Conservation (phyloP, 1,140 invertebrate species). For the Epicauta chinensis region DNA sequence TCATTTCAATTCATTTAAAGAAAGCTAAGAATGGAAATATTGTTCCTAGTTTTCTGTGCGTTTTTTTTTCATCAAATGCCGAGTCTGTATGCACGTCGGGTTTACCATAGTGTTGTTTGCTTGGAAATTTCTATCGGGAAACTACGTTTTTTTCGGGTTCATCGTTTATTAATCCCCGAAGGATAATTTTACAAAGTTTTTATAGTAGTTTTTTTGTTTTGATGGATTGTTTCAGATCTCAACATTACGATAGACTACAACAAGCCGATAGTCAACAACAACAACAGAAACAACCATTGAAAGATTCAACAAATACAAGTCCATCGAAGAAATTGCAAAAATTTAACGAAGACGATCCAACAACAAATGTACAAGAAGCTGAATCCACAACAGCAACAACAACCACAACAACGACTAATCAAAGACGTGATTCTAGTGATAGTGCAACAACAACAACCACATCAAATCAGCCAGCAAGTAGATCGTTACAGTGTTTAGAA, state of each 20-base stretch:
- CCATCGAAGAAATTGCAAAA: constrained; percentile 27
- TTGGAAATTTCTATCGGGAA: too few relatives aligned
- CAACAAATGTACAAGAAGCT: constrained; percentile 28
- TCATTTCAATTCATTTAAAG: too few relatives aligned
- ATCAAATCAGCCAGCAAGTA: constrained; percentile 28
- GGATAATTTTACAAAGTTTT: background rate
- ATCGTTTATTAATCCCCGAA: background rate
- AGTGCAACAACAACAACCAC: constrained; percentile 18
- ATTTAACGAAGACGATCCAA: constrained; percentile 28
- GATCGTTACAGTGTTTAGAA: constrained; percentile 58
- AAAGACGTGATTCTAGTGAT: constrained; percentile 1
- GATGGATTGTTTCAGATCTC: constrained; percentile 36
- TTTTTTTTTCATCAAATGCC: too few relatives aligned
- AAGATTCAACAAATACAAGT: constrained; percentile 38
- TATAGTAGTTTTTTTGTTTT: background rate
- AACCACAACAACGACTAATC: constrained; percentile 25
- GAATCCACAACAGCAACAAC: constrained; percentile 30
- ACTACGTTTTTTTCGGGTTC: too few relatives aligned
- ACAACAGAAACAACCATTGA: constrained; percentile 38
- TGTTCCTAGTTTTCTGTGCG: too few relatives aligned
- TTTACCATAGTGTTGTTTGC: too few relatives aligned
- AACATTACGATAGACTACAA: constrained; percentile 43
- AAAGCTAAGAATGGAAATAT: too few relatives aligned
- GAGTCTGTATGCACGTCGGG: too few relatives aligned
- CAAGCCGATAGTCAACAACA: constrained; percentile 37